phyloP scores from a whole-genome alignment of 2,797 vertebrate species.

The Xenops minutus region DNA sequence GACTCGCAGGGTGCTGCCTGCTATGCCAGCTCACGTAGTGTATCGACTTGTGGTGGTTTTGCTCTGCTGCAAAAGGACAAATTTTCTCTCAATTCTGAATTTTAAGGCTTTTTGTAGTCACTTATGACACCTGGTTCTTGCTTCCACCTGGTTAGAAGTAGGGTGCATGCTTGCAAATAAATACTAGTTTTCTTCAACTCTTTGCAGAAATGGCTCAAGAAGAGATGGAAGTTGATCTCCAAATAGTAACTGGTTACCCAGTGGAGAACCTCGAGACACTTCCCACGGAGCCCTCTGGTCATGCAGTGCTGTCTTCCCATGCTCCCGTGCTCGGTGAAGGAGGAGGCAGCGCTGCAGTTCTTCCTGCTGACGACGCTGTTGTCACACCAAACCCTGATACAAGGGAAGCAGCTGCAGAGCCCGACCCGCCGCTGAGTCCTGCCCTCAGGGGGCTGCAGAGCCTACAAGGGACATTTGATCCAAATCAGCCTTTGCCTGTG shows the following conservation, averaged over 20 bases:
- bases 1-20: neutral
- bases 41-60: neutral
- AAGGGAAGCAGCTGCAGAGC: neutral
- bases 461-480: constrained; percentile 37
- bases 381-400: neutral
- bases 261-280: neutral
- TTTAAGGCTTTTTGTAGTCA: neutral
- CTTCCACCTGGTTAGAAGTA: neutral
- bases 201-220: constrained; percentile 77
- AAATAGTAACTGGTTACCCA: neutral
- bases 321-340: neutral
- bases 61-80: neutral
- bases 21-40: rapidly evolving
- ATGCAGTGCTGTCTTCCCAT: rapidly evolving
- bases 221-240: constrained; percentile 86
- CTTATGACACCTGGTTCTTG: neutral
- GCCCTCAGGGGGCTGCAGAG: constrained; percentile 45
- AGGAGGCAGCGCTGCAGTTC: neutral
- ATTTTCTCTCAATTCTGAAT: neutral
- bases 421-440: rapidly evolving
- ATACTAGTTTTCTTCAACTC: neutral
- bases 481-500: neutral
- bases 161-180: rapidly evolving
- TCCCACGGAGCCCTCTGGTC: neutral
- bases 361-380: neutral